A percentile compares a stretch with the other conserved stretches of the same genome.
phyloP scores from a whole-genome alignment of 2,797 vertebrate genomes.

The Natrix natrix region DNA sequence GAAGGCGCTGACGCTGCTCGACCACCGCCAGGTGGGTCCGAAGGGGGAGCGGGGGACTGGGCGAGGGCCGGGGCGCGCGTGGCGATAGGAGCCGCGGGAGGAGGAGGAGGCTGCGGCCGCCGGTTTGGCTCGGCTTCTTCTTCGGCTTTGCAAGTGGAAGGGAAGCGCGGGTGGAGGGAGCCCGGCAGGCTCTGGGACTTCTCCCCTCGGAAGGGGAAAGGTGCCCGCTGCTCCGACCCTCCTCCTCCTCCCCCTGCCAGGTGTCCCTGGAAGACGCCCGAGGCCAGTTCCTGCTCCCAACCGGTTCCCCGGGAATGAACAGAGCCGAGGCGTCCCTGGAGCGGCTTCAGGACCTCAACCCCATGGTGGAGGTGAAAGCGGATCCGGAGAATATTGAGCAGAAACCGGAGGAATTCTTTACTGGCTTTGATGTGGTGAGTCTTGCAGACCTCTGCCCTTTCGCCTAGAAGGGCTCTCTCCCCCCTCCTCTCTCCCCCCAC shows the following conservation, averaged over 20 bases:
- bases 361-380: conserved; percentile 91
- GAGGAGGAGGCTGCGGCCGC: no score
- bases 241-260: conserved; percentile 58
- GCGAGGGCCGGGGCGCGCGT: no score
- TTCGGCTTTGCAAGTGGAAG: not conserved
- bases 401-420: conserved; percentile 86
- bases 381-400: conserved; percentile 76
- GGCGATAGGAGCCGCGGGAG: not conserved
- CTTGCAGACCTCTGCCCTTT: rapidly evolving
- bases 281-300: conserved; percentile 89
- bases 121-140: no score
- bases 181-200: not conserved
- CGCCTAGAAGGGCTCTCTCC: not conserved
- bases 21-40: conserved; percentile 81
- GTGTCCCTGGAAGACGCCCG: conserved; percentile 82
- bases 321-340: conserved; percentile 87
- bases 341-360: conserved; percentile 92
- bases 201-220: not conserved
- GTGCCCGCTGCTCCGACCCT: not conserved
- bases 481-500: no score
- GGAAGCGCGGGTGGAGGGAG: not conserved
- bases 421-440: conserved; percentile 91
- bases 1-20: conserved; percentile 86
- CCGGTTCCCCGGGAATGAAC: conserved; percentile 80
- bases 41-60: not conserved